Evolutionary conservation across 1,140 invertebrate species (phyloP).

Genomic region (Rhynchophorus ferrugineus): DNA sequence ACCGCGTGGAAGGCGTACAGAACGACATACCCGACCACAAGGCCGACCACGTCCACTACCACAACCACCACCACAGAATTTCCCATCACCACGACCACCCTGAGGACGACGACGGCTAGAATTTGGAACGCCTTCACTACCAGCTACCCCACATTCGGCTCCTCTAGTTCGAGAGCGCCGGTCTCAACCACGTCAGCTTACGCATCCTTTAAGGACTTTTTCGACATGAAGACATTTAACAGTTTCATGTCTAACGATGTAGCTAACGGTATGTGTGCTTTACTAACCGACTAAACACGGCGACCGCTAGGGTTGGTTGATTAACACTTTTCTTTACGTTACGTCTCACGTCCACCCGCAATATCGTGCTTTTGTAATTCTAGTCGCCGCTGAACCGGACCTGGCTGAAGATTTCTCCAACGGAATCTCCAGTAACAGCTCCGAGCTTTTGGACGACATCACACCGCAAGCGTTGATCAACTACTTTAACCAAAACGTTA

Average conservation of each 20-base stretch:
- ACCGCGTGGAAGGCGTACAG: constrained; percentile 31
- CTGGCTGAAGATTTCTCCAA: constrained; percentile 18
- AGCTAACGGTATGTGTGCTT: constrained; percentile 31
- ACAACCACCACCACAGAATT: constrained; percentile 35
- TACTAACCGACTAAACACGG: too few relatives aligned
- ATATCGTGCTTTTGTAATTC: constrained; percentile 20
- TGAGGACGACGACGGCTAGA: constrained; percentile 31
- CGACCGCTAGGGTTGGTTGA: too few relatives aligned
- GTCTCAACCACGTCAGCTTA: constrained; percentile 13
- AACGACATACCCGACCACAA: constrained; percentile 40
- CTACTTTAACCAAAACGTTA: constrained; percentile 21
- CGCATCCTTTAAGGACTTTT: constrained; percentile 27
- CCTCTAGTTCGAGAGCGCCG: constrained; percentile 25
- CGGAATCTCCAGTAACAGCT: constrained; percentile 28
- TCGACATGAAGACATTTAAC: constrained; percentile 31
- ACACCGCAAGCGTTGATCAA: constrained; percentile 35
- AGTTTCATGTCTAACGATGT: constrained; percentile 32
- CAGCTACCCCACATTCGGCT: constrained; percentile 34
- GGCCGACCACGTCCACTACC: constrained; percentile 44
- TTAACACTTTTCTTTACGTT: too few relatives aligned
- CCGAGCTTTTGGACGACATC: constrained; percentile 34
- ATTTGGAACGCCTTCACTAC: constrained; percentile 20
- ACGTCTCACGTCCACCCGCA: too few relatives aligned
- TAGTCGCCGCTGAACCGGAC: constrained; percentile 30
- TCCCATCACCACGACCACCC: constrained; percentile 43